A percentile compares a stretch with the other conserved stretches of the same genome.
These are phyloP conservation scores for Aplochiton taeniatus DNA, from an alignment of 2,797 vertebrate genomes.

Conservation along the genomic window DNA sequence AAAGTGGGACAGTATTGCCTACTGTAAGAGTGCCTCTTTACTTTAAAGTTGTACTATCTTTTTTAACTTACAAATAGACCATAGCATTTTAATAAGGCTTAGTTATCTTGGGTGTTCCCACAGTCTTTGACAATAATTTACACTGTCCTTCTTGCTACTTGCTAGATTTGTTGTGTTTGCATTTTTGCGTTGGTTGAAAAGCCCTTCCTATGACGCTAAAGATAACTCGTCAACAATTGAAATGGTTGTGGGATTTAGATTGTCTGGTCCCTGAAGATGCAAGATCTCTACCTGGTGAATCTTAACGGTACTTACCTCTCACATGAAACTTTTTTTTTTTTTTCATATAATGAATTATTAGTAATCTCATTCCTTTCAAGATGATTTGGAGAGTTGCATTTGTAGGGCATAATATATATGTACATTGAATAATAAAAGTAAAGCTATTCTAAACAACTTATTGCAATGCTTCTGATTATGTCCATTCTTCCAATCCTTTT, in stretches of 20 bases:
- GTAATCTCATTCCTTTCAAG: conserved; percentile 57
- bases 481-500: conserved; percentile 18
- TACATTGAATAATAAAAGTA: conserved; percentile 76
- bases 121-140: no score
- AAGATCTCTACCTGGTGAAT: conserved; percentile 43
- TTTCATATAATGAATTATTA: conserved; percentile 46
- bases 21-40: conserved; percentile 73
- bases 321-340: conserved; percentile 48
- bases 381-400: conserved; percentile 75
- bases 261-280: conserved; percentile 33
- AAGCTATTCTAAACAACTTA: conserved; percentile 57
- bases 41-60: conserved; percentile 44
- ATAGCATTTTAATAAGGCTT: no score
- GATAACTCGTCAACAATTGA: no score
- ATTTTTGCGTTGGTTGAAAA: background rate
- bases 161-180: background rate
- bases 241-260: no score
- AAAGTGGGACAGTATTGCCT: conserved; percentile 64
- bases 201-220: no score
- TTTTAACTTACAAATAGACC: conserved; percentile 1
- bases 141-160: no score
- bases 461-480: conserved; percentile 23
- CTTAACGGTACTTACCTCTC: conserved; percentile 58
- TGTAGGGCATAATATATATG: conserved; percentile 76
- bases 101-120: no score